phyloP scores from a whole-genome alignment of 2,797 vertebrate species.

The Manis crassicaudata region DNA sequence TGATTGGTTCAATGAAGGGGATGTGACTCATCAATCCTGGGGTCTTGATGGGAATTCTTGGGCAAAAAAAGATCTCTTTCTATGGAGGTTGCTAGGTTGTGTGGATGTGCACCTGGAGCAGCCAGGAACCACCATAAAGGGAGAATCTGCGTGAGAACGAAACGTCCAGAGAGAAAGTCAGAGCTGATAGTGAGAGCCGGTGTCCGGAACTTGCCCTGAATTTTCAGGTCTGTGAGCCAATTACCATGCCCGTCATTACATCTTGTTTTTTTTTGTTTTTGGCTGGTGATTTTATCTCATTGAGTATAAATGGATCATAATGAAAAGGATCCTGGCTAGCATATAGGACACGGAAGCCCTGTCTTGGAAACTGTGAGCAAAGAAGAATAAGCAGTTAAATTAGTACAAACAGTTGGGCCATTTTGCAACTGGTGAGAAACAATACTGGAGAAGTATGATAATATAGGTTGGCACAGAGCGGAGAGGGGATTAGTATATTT shows the following conservation, averaged over 20 bases:
- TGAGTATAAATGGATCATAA: not conserved
- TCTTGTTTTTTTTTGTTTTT: not conserved
- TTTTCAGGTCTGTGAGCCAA: not conserved
- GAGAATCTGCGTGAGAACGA: not conserved
- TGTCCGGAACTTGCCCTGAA: not conserved
- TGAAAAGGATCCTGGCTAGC: conserved; percentile 10
- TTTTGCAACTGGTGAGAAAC: conserved; percentile 36
- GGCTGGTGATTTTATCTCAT: not conserved
- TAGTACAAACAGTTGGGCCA: not conserved
- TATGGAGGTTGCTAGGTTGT: not conserved
- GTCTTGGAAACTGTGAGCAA: not conserved
- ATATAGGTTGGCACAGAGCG: not conserved
- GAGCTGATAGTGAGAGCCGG: not conserved
- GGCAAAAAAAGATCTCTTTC: not conserved
- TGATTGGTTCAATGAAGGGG: not conserved
- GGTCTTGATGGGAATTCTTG: not conserved
- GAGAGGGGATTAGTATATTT: not conserved
- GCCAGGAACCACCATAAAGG: not conserved
- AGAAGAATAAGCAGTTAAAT: conserved; percentile 11
- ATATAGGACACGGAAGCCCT: not conserved
- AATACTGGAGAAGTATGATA: not conserved
- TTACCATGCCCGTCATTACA: not conserved
- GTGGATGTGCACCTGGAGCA: not conserved
- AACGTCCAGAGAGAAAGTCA: not conserved
- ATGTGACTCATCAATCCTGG: not conserved